Evolutionary conservation across 2,113 vertebrate species (phyloP).

Genomic region (Elanus axillaris): DNA sequence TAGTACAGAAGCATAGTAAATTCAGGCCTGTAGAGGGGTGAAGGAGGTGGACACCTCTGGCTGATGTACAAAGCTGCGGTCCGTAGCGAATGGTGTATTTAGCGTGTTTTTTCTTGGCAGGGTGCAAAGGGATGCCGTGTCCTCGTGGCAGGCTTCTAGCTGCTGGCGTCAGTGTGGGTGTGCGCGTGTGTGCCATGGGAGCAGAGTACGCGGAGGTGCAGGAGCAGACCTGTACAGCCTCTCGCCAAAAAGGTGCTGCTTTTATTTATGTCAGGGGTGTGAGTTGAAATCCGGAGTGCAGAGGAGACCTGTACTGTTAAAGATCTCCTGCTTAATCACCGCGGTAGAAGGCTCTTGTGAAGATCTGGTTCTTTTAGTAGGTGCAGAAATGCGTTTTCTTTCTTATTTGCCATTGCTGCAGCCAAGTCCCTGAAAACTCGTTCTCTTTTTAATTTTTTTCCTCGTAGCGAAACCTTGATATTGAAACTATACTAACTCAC

Average conservation of each 20-base stretch:
- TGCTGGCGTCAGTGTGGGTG: neutral
- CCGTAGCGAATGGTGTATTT: accelerated
- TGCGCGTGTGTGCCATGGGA: neutral
- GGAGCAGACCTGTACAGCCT: neutral
- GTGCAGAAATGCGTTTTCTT: neutral
- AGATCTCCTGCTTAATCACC: neutral
- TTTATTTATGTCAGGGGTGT: too few species aligned
- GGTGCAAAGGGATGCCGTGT: neutral
- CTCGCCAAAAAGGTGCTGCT: neutral
- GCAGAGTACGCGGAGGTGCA: neutral
- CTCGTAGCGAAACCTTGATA: neutral
- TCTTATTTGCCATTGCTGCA: neutral
- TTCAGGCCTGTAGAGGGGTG: neutral
- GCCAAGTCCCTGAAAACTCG: neutral
- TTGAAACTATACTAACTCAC: neutral
- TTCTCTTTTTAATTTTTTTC: neutral
- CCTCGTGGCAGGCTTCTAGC: neutral
- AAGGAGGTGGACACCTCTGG: neutral
- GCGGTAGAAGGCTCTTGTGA: neutral
- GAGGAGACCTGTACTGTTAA: neutral
- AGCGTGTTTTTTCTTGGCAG: neutral
- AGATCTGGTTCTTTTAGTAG: neutral
- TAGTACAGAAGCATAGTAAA: neutral
- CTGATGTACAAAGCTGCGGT: neutral
- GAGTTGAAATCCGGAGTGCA: neutral